phyloP scores from a whole-genome alignment of 2,888 invertebrate species.

The Leptothorax acervorum region DNA sequence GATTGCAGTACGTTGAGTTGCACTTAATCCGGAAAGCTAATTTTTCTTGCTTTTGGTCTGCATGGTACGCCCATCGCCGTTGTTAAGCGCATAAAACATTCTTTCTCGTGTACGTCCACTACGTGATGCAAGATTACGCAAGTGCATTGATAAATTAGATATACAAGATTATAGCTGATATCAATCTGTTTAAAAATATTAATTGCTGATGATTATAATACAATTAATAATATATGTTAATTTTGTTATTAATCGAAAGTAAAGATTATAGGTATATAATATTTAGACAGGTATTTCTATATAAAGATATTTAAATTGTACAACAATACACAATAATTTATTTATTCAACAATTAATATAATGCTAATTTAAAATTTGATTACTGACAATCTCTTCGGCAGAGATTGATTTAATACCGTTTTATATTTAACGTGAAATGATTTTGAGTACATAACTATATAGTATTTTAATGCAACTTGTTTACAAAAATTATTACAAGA shows the following conservation, averaged over 20 bases:
- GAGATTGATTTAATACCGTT: background rate
- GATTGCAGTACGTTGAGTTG: slow-evolving; percentile 34
- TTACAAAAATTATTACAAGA: background rate
- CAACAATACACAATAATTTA: background rate
- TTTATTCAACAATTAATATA: background rate
- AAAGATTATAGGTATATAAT: background rate
- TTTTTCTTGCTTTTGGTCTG: slow-evolving; percentile 45
- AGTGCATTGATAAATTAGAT: slow-evolving; percentile 5
- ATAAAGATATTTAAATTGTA: background rate
- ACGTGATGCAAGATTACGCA: background rate
- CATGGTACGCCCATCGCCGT: slow-evolving; percentile 6
- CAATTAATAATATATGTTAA: background rate
- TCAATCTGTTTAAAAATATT: slow-evolving; percentile 3
- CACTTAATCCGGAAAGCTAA: slow-evolving; percentile 61
- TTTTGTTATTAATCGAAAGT: background rate
- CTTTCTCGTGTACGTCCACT: background rate
- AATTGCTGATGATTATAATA: background rate
- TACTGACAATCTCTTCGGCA: background rate
- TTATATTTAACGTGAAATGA: too few relatives aligned
- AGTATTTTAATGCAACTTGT: background rate
- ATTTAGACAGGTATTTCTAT: background rate
- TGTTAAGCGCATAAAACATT: background rate
- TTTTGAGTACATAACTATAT: background rate
- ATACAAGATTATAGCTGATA: background rate
- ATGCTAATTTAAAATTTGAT: background rate